Base-by-base conservation (phyloP, 2,113 vertebrate genomes). In the Gila orcuttii region DNA sequence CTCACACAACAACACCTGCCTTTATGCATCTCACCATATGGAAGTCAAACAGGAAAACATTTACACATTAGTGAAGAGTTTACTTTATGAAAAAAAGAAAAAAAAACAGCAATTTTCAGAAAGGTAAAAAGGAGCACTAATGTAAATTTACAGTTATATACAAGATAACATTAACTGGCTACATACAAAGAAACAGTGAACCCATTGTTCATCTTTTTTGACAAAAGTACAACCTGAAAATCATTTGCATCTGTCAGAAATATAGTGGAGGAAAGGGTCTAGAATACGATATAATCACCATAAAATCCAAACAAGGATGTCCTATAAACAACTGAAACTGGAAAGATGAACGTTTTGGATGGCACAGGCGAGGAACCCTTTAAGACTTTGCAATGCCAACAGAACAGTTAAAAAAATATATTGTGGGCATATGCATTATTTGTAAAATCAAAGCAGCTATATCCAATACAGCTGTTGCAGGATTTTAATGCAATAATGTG, bases 361-460 rank as follows among this genome's bases (percentile, higher is more conserved):
- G 73, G 73, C 73, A 75, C 73, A 75, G 73, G 71, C 7, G 71
- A 74, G 71, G 71, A 47, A 25, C n/a, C 42, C 71, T 57, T 57
- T 21, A 8, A 57, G 55, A 57, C 55, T 45, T 45, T 11, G 11
- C 39, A 45, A 19, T 21, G 52, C 52, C n/a, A 25, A n/a, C 23
- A 62, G n/a, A 64, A 64, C 11, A 5, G 9, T 64, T 64, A 8
- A 11, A 39, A 39, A 52, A 52, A 12, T 39, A 39, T 11, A 23
- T 4, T 23, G 4, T 21, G 36, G 8, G 68, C 68, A 4, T 71
- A 39, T 39, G 68, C 19, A 39, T 39, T 73, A 73, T 13, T 42
- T n/a, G 36, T 36, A 50, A 8, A 11, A 47, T 4, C n/a, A 62
- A 62, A 6, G 17, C 39, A 23, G 66, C 6, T 23, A 21, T 36